These are phyloP conservation scores for Encarsia formosa DNA, from an alignment of 2,888 invertebrate genomes.

Conservation along the genomic window DNA sequence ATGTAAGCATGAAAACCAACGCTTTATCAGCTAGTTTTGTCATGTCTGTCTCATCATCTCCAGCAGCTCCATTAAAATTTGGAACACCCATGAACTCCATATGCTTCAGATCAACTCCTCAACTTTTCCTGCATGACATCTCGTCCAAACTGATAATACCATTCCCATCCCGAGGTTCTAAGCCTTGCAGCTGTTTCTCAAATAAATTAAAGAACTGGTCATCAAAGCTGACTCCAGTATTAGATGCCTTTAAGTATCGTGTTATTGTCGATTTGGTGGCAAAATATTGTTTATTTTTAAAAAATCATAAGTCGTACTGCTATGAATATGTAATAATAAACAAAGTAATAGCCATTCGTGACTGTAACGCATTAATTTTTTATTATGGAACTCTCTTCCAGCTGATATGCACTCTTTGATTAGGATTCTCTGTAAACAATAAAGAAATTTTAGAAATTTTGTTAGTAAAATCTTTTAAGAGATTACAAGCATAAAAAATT, in stretches of 20 bases:
- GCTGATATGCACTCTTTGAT: too few species aligned
- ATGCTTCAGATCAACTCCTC: not conserved
- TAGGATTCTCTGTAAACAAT: too few species aligned
- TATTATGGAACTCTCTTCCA: too few species aligned
- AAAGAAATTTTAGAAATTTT: too few species aligned
- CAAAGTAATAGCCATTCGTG: too few species aligned
- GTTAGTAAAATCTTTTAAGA: too few species aligned
- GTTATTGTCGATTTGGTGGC: not conserved
- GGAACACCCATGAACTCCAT: not conserved
- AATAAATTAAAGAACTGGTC: not conserved
- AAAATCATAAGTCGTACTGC: not conserved
- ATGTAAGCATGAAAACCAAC: conserved; percentile 23
- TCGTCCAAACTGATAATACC: not conserved
- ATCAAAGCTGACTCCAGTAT: not conserved
- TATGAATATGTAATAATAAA: too few species aligned
- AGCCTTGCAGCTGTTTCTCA: not conserved
- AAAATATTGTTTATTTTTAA: not conserved
- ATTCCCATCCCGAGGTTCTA: not conserved
- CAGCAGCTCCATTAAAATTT: not conserved
- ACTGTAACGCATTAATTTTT: too few species aligned
- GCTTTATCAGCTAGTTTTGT: not conserved
- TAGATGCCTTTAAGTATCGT: not conserved
- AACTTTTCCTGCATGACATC: not conserved
- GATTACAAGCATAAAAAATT: too few species aligned
- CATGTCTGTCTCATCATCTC: not conserved